Percentiles rank a stretch among this genome's conserved stretches.
Evolutionary conservation across 2,797 vertebrate genomes (phyloP).

Genomic region (Meriones psammophilus): DNA sequence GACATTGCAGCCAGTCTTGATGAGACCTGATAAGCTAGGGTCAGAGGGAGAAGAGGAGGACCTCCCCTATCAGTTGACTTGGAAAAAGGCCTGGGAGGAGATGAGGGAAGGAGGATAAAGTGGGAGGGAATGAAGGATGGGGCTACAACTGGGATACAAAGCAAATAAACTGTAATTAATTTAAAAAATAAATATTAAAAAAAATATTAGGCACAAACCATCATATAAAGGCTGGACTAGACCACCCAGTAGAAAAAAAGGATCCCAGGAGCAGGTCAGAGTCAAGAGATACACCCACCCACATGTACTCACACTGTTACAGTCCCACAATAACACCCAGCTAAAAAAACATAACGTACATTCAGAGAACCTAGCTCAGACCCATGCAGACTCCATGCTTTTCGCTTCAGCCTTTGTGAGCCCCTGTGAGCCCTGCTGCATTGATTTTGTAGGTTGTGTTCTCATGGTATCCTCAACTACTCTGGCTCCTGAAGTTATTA

Average conservation of each 20-base stretch:
- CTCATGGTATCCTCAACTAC: background rate
- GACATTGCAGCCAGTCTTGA: too few relatives aligned
- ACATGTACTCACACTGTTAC: background rate
- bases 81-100: too few relatives aligned
- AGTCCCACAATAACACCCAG: background rate
- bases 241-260: background rate
- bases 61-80: too few relatives aligned
- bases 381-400: background rate
- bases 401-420: background rate
- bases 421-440: background rate
- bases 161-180: too few relatives aligned
- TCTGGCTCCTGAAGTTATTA: background rate
- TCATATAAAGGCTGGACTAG: background rate
- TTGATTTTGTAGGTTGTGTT: background rate
- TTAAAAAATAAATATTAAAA: too few relatives aligned
- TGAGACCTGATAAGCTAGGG: too few relatives aligned
- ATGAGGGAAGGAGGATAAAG: too few relatives aligned
- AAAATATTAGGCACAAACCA: background rate
- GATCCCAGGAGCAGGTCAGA: background rate
- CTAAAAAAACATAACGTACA: too few relatives aligned
- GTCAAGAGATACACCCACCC: too few relatives aligned
- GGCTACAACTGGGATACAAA: too few relatives aligned
- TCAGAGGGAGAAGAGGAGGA: too few relatives aligned
- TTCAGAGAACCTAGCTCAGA: background rate
- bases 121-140: too few relatives aligned